These are phyloP conservation scores for Serinus canaria DNA, from an alignment of 2,113 vertebrate species.

Conservation along the genomic window DNA sequence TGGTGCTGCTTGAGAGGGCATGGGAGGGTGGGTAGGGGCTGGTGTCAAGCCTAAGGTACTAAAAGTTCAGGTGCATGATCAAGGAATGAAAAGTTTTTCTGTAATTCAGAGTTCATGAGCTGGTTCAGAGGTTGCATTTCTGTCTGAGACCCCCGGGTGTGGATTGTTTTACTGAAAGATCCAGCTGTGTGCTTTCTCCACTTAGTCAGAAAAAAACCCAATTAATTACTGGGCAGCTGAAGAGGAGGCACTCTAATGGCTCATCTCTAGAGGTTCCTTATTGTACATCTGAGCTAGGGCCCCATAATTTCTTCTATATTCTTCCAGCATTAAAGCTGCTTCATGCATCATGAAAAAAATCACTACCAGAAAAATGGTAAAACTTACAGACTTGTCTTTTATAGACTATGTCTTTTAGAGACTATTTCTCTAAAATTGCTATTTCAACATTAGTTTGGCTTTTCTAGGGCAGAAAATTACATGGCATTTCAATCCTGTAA, in stretches of 20 bases:
- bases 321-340: not conserved
- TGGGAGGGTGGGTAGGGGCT: not conserved
- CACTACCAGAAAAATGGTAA: not conserved
- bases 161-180: not conserved
- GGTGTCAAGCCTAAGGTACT: not conserved
- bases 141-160: not conserved
- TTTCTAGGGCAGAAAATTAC: not conserved
- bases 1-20: not conserved
- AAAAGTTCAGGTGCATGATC: not conserved
- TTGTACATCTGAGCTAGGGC: not conserved
- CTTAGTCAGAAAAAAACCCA: not conserved
- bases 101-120: not conserved
- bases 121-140: not conserved
- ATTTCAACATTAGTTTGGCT: not conserved
- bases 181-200: not conserved
- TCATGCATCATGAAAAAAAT: not conserved
- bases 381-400: not conserved
- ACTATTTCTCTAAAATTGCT: not conserved
- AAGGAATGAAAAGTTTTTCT: not conserved
- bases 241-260: too few relatives aligned
- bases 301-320: not conserved
- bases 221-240: not conserved
- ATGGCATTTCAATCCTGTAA: not conserved
- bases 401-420: not conserved
- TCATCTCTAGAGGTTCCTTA: not conserved